Percentiles rank a stretch among this genome's conserved stretches.
Evolutionary conservation across 2,797 vertebrate genomes (phyloP).

Genomic region (Iguana delicatissima): DNA sequence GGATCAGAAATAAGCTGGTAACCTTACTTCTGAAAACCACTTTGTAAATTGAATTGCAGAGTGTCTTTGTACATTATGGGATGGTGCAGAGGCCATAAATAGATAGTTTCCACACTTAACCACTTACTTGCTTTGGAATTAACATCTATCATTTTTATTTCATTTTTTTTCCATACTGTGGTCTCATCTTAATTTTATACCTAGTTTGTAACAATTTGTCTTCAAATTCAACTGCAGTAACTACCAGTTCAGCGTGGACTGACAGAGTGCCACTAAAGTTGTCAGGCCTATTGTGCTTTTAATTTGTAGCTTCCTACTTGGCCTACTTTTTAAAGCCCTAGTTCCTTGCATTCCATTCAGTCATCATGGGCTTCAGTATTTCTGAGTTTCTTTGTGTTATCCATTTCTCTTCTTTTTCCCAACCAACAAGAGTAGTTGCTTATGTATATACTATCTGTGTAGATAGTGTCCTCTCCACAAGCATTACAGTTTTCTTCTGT

Average conservation of each 20-base stretch:
- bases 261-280: neutral
- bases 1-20: neutral
- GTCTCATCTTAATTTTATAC: neutral
- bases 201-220: neutral
- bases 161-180: neutral
- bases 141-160: neutral
- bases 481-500: conserved; percentile 5
- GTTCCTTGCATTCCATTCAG: neutral
- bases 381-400: neutral
- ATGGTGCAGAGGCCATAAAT: neutral
- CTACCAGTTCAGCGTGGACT: neutral
- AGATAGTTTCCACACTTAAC: neutral
- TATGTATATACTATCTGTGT: no score
- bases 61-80: neutral
- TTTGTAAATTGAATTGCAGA: neutral
- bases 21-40: neutral
- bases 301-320: neutral
- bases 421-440: neutral
- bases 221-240: neutral
- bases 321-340: neutral
- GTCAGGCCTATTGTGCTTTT: neutral
- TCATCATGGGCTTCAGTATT: neutral
- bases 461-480: neutral
- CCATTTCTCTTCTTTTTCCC: conserved; percentile 5
- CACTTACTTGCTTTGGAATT: neutral